Base-by-base conservation (phyloP, 2,797 vertebrate species). In the Coccyzus lansbergi region DNA sequence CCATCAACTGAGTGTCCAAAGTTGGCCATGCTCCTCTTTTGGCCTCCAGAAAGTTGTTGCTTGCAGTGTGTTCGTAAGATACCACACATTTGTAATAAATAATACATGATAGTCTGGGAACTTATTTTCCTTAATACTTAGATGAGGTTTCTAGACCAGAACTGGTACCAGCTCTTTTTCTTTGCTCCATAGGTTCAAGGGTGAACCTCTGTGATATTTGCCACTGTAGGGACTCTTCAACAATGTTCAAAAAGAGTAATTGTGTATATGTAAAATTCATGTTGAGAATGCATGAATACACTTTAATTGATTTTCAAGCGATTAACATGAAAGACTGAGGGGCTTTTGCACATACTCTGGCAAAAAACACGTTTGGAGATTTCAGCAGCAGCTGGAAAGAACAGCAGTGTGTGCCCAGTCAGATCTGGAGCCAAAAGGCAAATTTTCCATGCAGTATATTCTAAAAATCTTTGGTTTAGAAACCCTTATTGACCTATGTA, bases 361-460 rank as follows among this genome's bases (percentile, higher is more conserved):
- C 24, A 90, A 85, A 71, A 78, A 71, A 25, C 17, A 19, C 28
- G 4, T 31, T 75, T 59, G 19, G 52, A 78, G 19, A 60, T 70
- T 86, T 82, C 31, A 86, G 19, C 19, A 78, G 58, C 65, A 92
- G 34, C 68, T 95, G 86, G 60, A 87, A 83, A 85, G 38, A 83
- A 20, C 38, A 77, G 14, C 17, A 85, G 8, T 12, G 10, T 10
- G 9, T 59, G 38, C 29, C 25, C n/a, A 91, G 40, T 3, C 17
- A 69, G 26, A 24, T 68, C 56, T 59, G 34, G 21, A 89, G 65
- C 25, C 46, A 85, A 80, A 65, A 70, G 36, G 4, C 4, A 75
- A 48, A 29, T 51, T 75, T 70, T 69, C 28, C 58, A 17, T 29
- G 18, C n/a, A 80, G 4, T 15, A 24, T 7, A 64, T 21, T 21